Percentiles rank a stretch among this genome's conserved stretches.
Evolutionary conservation across 2,797 vertebrate species (phyloP).

Genomic region (Tokudaia muenninki): DNA sequence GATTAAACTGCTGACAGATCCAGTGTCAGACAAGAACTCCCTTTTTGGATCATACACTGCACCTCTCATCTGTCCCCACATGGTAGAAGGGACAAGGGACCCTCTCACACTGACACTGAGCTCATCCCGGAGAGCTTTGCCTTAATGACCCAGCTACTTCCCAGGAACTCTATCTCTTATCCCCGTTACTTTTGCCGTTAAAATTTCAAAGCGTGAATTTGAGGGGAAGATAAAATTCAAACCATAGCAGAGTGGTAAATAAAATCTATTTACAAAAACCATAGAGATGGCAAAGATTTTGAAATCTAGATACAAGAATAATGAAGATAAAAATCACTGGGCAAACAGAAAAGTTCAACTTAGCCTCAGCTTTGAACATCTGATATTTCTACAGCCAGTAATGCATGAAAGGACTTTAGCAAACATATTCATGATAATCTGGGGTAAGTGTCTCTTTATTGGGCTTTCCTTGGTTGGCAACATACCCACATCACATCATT

Average conservation of each 20-base stretch:
- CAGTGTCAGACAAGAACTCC: neutral
- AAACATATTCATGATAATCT: conserved; percentile 19
- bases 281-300: neutral
- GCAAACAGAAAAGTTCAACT: conserved; percentile 14
- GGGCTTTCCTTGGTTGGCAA: neutral
- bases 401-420: neutral
- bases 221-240: neutral
- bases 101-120: neutral
- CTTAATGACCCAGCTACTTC: neutral
- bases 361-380: neutral
- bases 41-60: neutral
- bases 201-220: neutral
- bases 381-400: conserved; percentile 2
- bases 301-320: neutral
- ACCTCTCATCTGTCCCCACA: neutral
- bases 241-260: neutral
- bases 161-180: neutral
- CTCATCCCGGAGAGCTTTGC: neutral
- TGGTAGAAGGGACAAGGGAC: neutral
- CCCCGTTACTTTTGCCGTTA: neutral
- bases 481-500: neutral
- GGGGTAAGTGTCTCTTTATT: neutral
- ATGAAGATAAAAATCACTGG: conserved; percentile 8
- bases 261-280: neutral
- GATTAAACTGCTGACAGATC: neutral